Evolutionary conservation across 1,140 invertebrate species (phyloP), one percentile per base, ranked within the genome.

Genomic region (Doryteuthis pealeii): DNA sequence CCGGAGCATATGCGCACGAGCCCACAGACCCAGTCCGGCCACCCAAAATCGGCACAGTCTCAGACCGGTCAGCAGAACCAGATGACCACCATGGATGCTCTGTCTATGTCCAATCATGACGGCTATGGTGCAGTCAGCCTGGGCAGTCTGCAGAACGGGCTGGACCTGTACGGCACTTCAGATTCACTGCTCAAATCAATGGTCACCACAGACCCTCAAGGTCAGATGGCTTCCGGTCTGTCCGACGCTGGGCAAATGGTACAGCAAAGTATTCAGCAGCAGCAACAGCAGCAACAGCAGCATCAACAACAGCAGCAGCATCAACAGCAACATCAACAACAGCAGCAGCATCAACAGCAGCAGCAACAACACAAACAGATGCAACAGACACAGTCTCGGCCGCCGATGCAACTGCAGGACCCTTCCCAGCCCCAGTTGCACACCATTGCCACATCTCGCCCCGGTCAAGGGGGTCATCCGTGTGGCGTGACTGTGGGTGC

Each of bases 151-250:
- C 54, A 26, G 33, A 66, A 71, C 30, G 28, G 62, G 30, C 40
- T 45, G 68, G 77, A 76, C 33, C 18, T 71, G n/a, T 79, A 75
- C 66, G 75, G 76, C 2, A 74, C 43, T 67, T 26, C 22, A 32
- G 40, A 73, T 14, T 45, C 75, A 22, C 62, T 43, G 26, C 33
- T 54, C 12, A 67, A n/a, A 28, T 78, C 66, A 35, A 62, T 75
- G 35, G 31, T 31, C n/a, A 73, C 71, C 62, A 12, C 43, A 18
- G 43, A 28, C 18, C 15, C 32, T 18, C 67, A 77, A 77, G 70
- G 77, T 76, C 69, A 71, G 71, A 22, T 78, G 75, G 26, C 76
- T 80, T 62, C 80, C 81, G 30, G 78, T 80, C 26, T 81, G 79
- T 30, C 77, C 80, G 45, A 83, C 70, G 77, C 77, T 45, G 76